Evolutionary conservation across 2,113 vertebrate genomes (phyloP).

Genomic region (Synodontis membranacea): DNA sequence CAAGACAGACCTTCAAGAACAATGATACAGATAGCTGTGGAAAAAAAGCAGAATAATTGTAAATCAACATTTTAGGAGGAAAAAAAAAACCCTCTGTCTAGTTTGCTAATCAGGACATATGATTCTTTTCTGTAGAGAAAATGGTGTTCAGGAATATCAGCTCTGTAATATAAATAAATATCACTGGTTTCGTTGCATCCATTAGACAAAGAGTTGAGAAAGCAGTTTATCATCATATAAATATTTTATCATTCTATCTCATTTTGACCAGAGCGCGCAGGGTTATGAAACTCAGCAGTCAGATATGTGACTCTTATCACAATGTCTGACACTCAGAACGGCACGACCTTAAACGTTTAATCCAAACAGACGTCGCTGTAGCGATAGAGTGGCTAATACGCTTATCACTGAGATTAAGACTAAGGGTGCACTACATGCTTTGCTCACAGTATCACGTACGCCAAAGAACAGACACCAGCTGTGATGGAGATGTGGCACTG

Average conservation of each 20-base stretch:
- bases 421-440: not conserved
- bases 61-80: not conserved
- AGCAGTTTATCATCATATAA: not conserved
- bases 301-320: not conserved
- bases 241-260: not conserved
- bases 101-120: not conserved
- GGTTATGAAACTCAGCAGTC: no score
- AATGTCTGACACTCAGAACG: not conserved
- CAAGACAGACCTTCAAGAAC: no score
- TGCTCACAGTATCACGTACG: not conserved
- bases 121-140: no score
- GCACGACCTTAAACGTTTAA: conserved; percentile 1
- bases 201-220: not conserved
- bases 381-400: not conserved
- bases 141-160: not conserved
- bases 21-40: no score
- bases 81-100: not conserved
- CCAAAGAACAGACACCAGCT: not conserved
- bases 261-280: not conserved
- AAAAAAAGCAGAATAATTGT: not conserved
- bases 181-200: not conserved
- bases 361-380: not conserved
- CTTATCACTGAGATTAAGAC: conserved; percentile 11
- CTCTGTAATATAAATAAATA: not conserved
- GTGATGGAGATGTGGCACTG: not conserved